Conservation (phyloP, 2,888 invertebrate species). For the Mesorhabditis spiculigera region DNA sequence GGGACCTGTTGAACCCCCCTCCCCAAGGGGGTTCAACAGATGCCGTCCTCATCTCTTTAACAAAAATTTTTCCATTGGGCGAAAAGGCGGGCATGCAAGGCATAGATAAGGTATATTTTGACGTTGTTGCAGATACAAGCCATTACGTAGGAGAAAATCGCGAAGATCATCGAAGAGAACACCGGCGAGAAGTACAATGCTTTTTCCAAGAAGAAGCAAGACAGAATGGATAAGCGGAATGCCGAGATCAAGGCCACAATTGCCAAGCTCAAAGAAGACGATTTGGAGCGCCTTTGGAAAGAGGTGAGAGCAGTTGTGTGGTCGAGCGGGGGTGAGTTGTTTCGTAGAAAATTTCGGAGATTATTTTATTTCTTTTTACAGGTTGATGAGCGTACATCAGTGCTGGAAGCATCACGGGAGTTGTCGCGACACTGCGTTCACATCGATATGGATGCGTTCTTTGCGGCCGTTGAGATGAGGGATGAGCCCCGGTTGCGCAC, state of each 20-base stretch:
- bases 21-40: too few relatives aligned
- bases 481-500: slow-evolving; percentile 60
- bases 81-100: slow-evolving; percentile 62
- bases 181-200: slow-evolving; percentile 7
- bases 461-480: slow-evolving; percentile 67
- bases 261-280: not conserved
- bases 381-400: slow-evolving; percentile 61
- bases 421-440: slow-evolving; percentile 54
- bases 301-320: not conserved
- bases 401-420: slow-evolving; percentile 61
- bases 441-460: slow-evolving; percentile 68
- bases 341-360: too few relatives aligned
- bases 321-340: too few relatives aligned
- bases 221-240: slow-evolving; percentile 5
- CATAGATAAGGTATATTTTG: slow-evolving; percentile 58
- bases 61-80: slow-evolving; percentile 6
- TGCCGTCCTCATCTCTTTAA: not conserved
- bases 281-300: not conserved
- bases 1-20: too few relatives aligned
- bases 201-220: slow-evolving; percentile 10
- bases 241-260: not conserved
- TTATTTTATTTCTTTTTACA: slow-evolving; percentile 35
- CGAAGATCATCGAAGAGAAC: slow-evolving; percentile 7
- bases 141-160: not conserved
- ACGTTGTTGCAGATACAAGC: not conserved